phyloP scores from a whole-genome alignment of 2,797 vertebrate species.

The Taenioides sp. region DNA sequence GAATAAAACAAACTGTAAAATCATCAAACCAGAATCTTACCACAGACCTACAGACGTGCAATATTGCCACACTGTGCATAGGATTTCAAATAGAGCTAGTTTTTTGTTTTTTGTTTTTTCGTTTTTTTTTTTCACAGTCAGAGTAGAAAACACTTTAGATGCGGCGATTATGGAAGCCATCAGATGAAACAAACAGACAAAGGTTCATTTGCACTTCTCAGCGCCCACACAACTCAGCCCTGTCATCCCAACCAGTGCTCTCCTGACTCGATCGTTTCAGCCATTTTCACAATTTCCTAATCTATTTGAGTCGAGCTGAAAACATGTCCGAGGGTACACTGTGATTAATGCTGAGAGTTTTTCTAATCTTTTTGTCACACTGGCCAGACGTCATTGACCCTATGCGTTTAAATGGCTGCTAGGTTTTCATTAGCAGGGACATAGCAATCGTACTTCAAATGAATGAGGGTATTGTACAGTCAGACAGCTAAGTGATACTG shows the following conservation, averaged over 20 bases:
- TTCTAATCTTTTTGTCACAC: background rate
- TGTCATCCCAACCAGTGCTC: slow-evolving; percentile 21
- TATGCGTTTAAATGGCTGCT: background rate
- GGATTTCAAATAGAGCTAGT: too few species aligned
- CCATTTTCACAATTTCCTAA: slow-evolving; percentile 15
- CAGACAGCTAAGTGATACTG: too few species aligned
- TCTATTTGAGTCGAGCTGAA: background rate
- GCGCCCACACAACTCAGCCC: slow-evolving; percentile 53
- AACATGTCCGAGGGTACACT: background rate
- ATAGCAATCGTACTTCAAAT: background rate
- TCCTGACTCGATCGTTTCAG: slow-evolving; percentile 28
- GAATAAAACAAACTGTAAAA: too few species aligned
- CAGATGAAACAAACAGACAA: too few species aligned
- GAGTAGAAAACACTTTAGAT: too few species aligned
- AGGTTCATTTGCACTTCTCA: slow-evolving; percentile 10
- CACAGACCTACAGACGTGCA: too few species aligned
- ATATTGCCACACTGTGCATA: too few species aligned
- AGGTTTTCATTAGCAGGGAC: slow-evolving; percentile 3
- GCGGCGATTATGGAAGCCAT: too few species aligned
- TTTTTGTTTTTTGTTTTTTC: too few species aligned
- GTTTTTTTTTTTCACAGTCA: background rate
- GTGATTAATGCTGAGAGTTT: background rate
- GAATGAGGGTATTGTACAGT: background rate
- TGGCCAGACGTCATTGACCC: slow-evolving; percentile 7
- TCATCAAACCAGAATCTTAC: too few species aligned